Evolutionary conservation across 2,888 invertebrate genomes (phyloP), one percentile per base, ranked within the genome.

Genomic region (Cephus rjabovi): DNA sequence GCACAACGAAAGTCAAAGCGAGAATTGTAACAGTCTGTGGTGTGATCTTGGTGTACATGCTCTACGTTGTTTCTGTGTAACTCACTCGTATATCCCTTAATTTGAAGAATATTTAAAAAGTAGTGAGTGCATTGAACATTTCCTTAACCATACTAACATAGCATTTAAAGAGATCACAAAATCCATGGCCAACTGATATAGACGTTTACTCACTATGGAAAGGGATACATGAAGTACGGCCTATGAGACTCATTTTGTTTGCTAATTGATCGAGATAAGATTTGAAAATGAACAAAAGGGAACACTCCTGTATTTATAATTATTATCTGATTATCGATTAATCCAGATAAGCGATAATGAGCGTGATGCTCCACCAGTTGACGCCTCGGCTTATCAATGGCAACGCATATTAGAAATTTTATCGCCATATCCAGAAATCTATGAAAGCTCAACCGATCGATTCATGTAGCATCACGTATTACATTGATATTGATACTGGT

Each of bases 381-480:
- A 56, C 23, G 6, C 9, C 56, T 23, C 23, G 6, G 2, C 0
- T 23, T 9, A 23, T 9, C 56, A 23, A 56, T 56, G 56, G 56
- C 33, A 71, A 71, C 71, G 31, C n/a, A 34, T 23, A 23, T 6
- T 56, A 56, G 23, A 56, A 56, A 23, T 40, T 76, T 77, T 77
- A 75, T 77, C 77, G 75, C n/a, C 75, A n/a, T 74, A 73, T 74
- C 74, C 33, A 23, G 71, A 71, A 77, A 75, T 75, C 34, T 37
- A 69, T 77, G 77, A 75, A 69, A 68, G 33, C 69, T 34, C 31
- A 74, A 68, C 69, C 69, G 74, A 77, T 77, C 77, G 77, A 77
- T 77, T 71, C 75, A 12, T 70, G 71, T 71, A 70, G 70, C 75
- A 23, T 56, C 56, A 9, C 23, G 23, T 56, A 56, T 56, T 15